phyloP scores from a whole-genome alignment of 2,888 invertebrate genomes.

The Halictus quadricinctus region DNA sequence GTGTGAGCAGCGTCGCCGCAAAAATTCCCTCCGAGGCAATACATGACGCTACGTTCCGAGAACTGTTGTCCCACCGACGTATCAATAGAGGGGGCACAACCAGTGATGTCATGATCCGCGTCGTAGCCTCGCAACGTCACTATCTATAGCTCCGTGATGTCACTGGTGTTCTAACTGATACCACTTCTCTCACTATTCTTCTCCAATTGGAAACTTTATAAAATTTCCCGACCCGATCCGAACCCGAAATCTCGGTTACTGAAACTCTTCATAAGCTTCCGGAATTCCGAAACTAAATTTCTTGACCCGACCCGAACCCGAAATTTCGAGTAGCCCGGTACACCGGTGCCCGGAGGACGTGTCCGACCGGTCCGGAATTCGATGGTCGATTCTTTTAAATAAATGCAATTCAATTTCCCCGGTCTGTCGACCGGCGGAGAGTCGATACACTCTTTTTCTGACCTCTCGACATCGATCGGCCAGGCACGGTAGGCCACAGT shows the following conservation, averaged over 20 bases:
- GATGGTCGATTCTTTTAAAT: not conserved
- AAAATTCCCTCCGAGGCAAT: not conserved
- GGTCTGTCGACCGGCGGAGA: not conserved
- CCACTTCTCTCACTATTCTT: not conserved
- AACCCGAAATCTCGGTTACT: not conserved
- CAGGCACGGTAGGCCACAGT: not conserved
- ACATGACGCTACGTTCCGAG: not conserved
- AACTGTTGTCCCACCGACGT: not conserved
- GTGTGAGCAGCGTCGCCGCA: not conserved
- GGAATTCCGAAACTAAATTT: too few species aligned
- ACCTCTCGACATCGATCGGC: not conserved
- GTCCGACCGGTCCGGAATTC: slow-evolving; percentile 3
- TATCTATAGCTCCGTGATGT: not conserved
- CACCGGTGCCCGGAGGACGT: not conserved
- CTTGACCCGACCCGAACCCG: not conserved
- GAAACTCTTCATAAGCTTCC: not conserved
- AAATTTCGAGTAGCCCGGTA: not conserved
- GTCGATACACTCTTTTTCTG: not conserved
- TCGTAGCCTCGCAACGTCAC: not conserved
- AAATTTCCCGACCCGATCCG: too few species aligned
- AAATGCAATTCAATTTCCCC: slow-evolving; percentile 10
- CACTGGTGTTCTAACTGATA: not conserved
- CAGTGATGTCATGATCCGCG: not conserved
- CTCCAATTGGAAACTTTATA: too few species aligned
- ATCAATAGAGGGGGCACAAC: not conserved